These are phyloP conservation scores for Drosophila santomea DNA, from an alignment of 1,140 invertebrate species.

Conservation along the genomic window DNA sequence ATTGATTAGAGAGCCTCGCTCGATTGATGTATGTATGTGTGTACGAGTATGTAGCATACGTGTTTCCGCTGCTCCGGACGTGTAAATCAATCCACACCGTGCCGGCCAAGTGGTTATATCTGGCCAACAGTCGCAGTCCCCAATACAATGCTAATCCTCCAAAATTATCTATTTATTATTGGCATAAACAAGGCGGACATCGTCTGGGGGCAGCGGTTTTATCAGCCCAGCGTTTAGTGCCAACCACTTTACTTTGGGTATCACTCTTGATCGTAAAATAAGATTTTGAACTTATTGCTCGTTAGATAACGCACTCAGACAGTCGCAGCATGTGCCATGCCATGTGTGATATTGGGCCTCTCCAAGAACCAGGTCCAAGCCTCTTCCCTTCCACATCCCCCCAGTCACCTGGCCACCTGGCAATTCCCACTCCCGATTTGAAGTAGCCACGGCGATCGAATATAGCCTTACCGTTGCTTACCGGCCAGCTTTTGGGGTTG, in stretches of 20 bases:
- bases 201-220: conserved; percentile 48
- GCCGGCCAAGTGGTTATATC: conserved; percentile 37
- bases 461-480: conserved; percentile 60
- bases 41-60: not conserved
- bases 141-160: conserved; percentile 59
- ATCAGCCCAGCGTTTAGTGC: conserved; percentile 67
- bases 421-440: conserved; percentile 36
- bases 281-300: conserved; percentile 78
- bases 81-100: conserved; percentile 44
- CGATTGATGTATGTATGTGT: conserved; percentile 42
- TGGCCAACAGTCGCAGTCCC: not conserved
- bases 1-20: conserved; percentile 66
- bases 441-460: conserved; percentile 61
- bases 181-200: conserved; percentile 65
- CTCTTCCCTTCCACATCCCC: conserved; percentile 16
- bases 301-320: conserved; percentile 69
- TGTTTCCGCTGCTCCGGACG: conserved; percentile 24
- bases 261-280: conserved; percentile 79
- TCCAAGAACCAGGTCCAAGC: conserved; percentile 38
- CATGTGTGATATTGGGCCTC: conserved; percentile 44
- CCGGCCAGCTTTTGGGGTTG: conserved; percentile 47
- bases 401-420: not conserved
- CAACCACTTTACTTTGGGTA: conserved; percentile 69
- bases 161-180: conserved; percentile 80
- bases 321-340: conserved; percentile 20